Conservation (phyloP, 1,140 invertebrate species). For the Bombus waltoni region DNA sequence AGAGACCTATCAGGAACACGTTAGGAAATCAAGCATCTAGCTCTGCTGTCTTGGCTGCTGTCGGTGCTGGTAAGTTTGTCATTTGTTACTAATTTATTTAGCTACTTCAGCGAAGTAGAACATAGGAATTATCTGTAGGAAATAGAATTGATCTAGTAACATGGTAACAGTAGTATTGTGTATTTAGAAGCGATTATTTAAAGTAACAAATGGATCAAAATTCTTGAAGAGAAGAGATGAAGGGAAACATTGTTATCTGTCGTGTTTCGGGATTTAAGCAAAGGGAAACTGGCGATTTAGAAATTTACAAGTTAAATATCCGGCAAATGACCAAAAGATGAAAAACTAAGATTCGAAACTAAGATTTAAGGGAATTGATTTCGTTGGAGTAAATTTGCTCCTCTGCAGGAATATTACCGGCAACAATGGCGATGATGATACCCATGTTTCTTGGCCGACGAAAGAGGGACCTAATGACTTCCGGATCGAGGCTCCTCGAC, state of each 20-base stretch:
- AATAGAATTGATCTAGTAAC: background rate
- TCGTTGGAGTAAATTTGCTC: background rate
- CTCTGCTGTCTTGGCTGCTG: constrained; percentile 87
- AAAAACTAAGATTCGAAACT: background rate
- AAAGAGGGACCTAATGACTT: constrained; percentile 68
- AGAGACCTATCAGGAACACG: constrained; percentile 71
- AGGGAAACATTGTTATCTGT: background rate
- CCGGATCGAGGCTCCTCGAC: background rate
- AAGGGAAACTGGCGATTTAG: background rate
- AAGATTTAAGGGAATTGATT: background rate
- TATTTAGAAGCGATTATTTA: background rate
- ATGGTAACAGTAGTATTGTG: background rate
- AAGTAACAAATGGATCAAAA: background rate
- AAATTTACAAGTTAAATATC: background rate
- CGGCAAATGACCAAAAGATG: background rate
- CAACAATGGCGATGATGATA: constrained; percentile 90
- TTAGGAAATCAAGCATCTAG: constrained; percentile 72
- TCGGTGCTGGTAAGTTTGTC: constrained; percentile 82
- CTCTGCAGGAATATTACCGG: constrained; percentile 86
- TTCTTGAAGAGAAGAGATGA: background rate
- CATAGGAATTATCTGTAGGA: background rate
- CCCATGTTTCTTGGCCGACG: constrained; percentile 88
- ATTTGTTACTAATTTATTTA: background rate
- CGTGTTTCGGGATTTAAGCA: background rate
- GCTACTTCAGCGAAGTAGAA: background rate